phyloP scores from a whole-genome alignment of 2,797 vertebrate genomes.

The Podargus strigoides region DNA sequence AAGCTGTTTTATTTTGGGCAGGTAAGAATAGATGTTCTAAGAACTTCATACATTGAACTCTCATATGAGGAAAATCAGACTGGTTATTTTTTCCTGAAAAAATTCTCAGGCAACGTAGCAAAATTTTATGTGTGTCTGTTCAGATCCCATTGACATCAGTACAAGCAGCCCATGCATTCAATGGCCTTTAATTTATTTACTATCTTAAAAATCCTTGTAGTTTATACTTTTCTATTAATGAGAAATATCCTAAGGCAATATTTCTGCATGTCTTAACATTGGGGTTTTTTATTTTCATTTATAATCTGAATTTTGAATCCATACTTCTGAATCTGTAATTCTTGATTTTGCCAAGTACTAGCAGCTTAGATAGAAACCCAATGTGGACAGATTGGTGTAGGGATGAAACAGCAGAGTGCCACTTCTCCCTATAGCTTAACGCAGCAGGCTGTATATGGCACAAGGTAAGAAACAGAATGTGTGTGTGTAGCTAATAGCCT shows the following conservation, averaged over 20 bases:
- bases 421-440: neutral
- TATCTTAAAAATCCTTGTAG: neutral
- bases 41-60: neutral
- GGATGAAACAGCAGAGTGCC: neutral
- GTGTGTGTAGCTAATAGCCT: neutral
- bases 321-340: neutral
- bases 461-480: neutral
- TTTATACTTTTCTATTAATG: neutral
- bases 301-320: neutral
- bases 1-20: neutral
- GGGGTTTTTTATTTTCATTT: neutral
- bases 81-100: neutral
- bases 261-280: neutral
- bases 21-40: neutral
- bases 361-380: neutral
- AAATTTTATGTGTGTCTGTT: neutral
- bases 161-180: neutral
- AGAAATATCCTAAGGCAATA: neutral
- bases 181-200: neutral
- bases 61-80: neutral
- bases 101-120: neutral
- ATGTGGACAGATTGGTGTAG: accelerated
- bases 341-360: neutral
- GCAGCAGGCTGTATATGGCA: neutral
- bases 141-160: neutral